Evolutionary conservation across 2,113 vertebrate species (phyloP), one percentile per base, ranked within the genome.

Genomic region (Riparia riparia): DNA sequence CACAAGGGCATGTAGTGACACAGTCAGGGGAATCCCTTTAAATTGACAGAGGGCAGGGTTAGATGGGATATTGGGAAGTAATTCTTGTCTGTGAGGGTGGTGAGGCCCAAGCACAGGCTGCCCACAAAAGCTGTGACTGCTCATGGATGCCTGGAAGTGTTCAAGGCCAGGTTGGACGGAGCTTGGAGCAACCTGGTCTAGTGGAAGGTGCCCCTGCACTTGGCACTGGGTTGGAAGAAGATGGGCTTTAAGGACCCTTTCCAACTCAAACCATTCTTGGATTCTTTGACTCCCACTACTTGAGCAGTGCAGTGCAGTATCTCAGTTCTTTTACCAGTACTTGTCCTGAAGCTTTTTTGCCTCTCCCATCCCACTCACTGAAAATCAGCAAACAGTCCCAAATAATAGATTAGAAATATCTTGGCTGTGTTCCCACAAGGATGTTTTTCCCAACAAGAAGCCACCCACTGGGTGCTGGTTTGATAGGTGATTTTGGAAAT

Each of bases 391-490:
- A 64, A n/a, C 7, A 9, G 5, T 21, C 57, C 24, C 28, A 63
- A 82, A 80, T 24, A 64, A 47, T 1, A 49, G 61, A 34, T 42
- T 16, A 86, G 28, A 57, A 66, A 22, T 39, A 32, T 14, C 60
- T 56, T 37, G 7, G 16, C 51, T 72, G 24, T 54, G 17, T 47
- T 85, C n/a, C 20, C 73, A 10, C 3, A 1, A 41, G 49, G 50
- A 20, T 32, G 5, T 32, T 16, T 70, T 72, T 47, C 53, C 50
- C 63, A 90, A 31, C 0, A 2, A 58, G 34, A 57, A 73, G 31
- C 28, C 60, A 17, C 0, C 0, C 37, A 7, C 37, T 0, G 0
- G 1, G 25, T 47, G 20, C 15, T 17, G 2, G 21, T 50, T 78
- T 4, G 2, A 25, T 31, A 39, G 45, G 20, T 29, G 25, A 6